Conservation (phyloP, 1,140 invertebrate species). For the Teleogryllus occipitalis region DNA sequence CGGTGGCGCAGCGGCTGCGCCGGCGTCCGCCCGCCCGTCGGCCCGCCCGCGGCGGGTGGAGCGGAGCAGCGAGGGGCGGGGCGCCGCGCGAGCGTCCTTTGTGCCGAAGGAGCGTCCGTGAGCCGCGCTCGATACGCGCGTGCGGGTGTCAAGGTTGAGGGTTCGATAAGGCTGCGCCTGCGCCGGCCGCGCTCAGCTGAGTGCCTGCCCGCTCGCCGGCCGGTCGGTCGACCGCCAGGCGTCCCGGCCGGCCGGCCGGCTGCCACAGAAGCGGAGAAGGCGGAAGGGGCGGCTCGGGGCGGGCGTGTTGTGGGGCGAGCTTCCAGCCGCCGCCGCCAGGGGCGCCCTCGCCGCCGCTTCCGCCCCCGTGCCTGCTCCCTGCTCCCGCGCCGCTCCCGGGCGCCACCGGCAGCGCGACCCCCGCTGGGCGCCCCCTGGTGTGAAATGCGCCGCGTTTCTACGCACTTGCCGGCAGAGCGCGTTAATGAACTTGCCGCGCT, state of each 20-base stretch:
- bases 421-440: conserved; percentile 17
- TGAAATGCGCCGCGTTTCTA: no score
- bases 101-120: not conserved
- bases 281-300: not conserved
- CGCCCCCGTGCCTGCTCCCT: no score
- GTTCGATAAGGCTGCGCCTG: conserved; percentile 5
- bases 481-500: no score
- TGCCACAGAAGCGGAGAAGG: not conserved
- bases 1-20: conserved; percentile 1
- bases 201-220: not conserved
- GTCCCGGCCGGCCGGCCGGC: no score
- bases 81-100: no score
- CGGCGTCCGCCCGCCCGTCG: no score
- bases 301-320: not conserved
- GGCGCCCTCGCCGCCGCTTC: not conserved
- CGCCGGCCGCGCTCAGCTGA: conserved; percentile 6
- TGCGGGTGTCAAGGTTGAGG: conserved; percentile 4
- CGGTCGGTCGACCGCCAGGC: no score
- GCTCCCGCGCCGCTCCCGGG: conserved; percentile 20
- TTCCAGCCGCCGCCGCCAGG: not conserved
- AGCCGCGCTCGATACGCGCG: not conserved
- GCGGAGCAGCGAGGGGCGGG: no score
- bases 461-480: no score
- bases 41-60: not conserved
- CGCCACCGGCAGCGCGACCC: conserved; percentile 12